Evolutionary conservation across 1,140 invertebrate genomes (phyloP).

Genomic region (Sycophila sp.): DNA sequence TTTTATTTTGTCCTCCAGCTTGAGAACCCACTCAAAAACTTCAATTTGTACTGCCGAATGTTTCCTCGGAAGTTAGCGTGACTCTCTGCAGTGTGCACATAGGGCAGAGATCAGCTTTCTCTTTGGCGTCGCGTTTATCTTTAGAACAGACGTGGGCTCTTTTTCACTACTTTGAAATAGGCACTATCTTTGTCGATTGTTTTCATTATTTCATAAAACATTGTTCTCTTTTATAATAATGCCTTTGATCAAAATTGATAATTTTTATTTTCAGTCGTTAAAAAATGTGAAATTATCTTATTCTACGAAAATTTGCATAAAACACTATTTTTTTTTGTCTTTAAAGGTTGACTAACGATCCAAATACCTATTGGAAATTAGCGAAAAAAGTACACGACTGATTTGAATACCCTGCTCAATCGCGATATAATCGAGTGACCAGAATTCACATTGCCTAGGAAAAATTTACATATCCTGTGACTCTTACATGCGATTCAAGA

Average conservation of each 20-base stretch:
- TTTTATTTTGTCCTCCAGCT: conserved; percentile 8
- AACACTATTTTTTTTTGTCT: no score
- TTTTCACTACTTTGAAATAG: conserved; percentile 20
- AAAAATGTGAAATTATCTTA: background rate
- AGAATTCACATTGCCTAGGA: background rate
- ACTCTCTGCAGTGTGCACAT: background rate
- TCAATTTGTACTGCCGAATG: conserved; percentile 50
- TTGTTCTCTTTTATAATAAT: background rate
- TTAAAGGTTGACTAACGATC: background rate
- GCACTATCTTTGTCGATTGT: conserved; percentile 4
- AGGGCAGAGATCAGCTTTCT: conserved; percentile 41
- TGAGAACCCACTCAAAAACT: conserved; percentile 30
- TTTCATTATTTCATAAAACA: background rate
- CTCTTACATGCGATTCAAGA: background rate
- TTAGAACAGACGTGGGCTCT: conserved; percentile 21
- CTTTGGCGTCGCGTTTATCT: conserved; percentile 48
- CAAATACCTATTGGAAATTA: background rate
- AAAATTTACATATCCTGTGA: background rate
- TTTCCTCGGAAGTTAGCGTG: conserved; percentile 26
- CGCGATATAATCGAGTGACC: conserved; percentile 7
- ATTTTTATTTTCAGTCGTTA: background rate
- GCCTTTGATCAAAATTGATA: background rate
- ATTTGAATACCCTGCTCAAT: conserved; percentile 10
- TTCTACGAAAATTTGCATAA: no score
- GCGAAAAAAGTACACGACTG: conserved; percentile 21